Conservation (phyloP, 2,888 invertebrate genomes). For the Graphium colonna region DNA sequence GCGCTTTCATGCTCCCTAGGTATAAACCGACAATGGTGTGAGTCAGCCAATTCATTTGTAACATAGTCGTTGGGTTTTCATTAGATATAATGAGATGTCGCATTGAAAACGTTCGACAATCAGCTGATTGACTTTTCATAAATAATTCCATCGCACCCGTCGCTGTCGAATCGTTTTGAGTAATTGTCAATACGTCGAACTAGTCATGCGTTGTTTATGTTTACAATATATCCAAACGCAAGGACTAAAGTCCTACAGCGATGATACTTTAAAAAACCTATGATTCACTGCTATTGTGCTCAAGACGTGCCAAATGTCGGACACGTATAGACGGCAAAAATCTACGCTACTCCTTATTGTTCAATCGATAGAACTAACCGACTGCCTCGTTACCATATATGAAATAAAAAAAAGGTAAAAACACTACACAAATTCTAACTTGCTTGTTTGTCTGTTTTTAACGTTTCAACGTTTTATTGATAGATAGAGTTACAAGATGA, state of each 20-base stretch:
- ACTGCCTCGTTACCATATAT: neutral
- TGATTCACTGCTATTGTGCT: constrained; percentile 58
- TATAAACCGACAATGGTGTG: constrained; percentile 75
- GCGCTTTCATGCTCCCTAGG: constrained; percentile 75
- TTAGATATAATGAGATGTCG: constrained; percentile 60
- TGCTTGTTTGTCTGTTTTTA: no score
- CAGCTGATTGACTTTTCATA: constrained; percentile 57
- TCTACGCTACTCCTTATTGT: constrained; percentile 25
- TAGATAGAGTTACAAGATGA: no score
- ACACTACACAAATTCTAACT: no score
- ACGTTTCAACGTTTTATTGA: no score
- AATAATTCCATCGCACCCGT: constrained; percentile 29
- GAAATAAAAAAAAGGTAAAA: no score
- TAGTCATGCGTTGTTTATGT: neutral
- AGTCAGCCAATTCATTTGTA: constrained; percentile 66
- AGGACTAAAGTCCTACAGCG: constrained; percentile 9
- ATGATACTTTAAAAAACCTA: constrained; percentile 25
- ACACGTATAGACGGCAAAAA: constrained; percentile 27
- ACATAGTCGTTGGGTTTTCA: constrained; percentile 47
- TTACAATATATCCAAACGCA: neutral
- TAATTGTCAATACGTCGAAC: constrained; percentile 14
- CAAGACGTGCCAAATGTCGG: constrained; percentile 35
- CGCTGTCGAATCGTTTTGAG: constrained; percentile 24
- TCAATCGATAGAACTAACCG: constrained; percentile 18
- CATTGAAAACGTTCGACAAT: constrained; percentile 44